A percentile compares a stretch with the other conserved stretches of the same genome.
These are phyloP conservation scores for Chrysemys picta DNA, from an alignment of 2,113 vertebrate species.

Conservation along the genomic window DNA sequence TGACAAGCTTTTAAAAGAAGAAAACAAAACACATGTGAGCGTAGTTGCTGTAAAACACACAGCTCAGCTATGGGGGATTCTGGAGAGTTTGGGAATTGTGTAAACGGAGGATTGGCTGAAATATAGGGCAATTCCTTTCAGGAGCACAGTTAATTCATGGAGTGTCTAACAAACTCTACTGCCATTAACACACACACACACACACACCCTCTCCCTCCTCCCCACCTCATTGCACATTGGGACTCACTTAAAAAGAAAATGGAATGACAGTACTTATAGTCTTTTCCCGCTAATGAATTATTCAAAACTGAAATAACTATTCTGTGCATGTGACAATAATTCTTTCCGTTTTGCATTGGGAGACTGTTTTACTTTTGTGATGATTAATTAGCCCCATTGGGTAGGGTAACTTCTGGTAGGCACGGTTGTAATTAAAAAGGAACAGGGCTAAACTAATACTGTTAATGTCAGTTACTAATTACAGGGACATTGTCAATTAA, in stretches of 20 bases:
- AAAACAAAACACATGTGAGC: neutral
- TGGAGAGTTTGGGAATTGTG: neutral
- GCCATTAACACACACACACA: neutral
- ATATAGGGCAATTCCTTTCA: neutral
- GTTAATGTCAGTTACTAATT: neutral
- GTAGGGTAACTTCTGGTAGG: neutral
- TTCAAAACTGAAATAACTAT: slow-evolving; percentile 36
- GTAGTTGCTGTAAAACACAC: neutral
- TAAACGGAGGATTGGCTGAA: neutral
- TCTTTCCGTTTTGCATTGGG: neutral
- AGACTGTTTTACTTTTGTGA: neutral
- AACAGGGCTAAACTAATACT: neutral
- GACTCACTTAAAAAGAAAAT: slow-evolving; percentile 7
- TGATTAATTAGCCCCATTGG: slow-evolving; percentile 16
- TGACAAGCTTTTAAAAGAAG: neutral
- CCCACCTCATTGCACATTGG: neutral
- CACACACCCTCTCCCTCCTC: neutral
- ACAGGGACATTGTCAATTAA: neutral
- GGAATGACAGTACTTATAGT: neutral
- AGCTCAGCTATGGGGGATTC: neutral
- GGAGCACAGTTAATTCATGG: neutral
- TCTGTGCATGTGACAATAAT: neutral
- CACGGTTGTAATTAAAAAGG: neutral
- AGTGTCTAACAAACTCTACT: neutral
- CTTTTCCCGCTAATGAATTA: slow-evolving; percentile 35